phyloP scores from a whole-genome alignment of 2,797 vertebrate species.

The Pempheris klunzingeri region DNA sequence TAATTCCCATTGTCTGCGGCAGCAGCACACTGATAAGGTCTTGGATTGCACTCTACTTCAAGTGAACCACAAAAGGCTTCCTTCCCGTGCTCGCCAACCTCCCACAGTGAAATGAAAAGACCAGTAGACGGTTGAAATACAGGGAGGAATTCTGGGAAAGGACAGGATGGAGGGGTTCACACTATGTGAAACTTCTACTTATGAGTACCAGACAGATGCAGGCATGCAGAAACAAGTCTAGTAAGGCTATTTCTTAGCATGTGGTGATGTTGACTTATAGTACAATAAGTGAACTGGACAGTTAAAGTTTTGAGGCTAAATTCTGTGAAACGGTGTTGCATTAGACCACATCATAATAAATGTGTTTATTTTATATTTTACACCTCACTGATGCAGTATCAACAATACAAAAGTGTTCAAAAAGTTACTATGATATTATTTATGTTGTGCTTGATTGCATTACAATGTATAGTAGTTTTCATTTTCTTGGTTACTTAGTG shows the following conservation, averaged over 20 bases:
- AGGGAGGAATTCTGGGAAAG: slow-evolving; percentile 65
- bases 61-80: slow-evolving; percentile 72
- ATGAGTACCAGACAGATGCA: slow-evolving; percentile 18
- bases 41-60: slow-evolving; percentile 67
- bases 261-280: background rate
- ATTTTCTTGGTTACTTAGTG: background rate
- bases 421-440: background rate
- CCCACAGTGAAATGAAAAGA: slow-evolving; percentile 72
- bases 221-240: slow-evolving; percentile 39
- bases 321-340: background rate
- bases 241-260: slow-evolving; percentile 18
- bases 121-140: slow-evolving; percentile 60
- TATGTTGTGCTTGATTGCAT: background rate
- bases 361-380: background rate
- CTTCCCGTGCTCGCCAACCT: slow-evolving; percentile 64
- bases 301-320: background rate
- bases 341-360: background rate
- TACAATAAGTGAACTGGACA: background rate
- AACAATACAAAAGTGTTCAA: background rate
- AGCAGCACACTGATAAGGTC: slow-evolving; percentile 69
- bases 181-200: slow-evolving; percentile 35
- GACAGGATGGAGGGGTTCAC: slow-evolving; percentile 36
- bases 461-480: background rate
- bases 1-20: slow-evolving; percentile 70
- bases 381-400: background rate